phyloP scores from a whole-genome alignment of 2,113 vertebrate species.

The Corythaixoides concolor region DNA sequence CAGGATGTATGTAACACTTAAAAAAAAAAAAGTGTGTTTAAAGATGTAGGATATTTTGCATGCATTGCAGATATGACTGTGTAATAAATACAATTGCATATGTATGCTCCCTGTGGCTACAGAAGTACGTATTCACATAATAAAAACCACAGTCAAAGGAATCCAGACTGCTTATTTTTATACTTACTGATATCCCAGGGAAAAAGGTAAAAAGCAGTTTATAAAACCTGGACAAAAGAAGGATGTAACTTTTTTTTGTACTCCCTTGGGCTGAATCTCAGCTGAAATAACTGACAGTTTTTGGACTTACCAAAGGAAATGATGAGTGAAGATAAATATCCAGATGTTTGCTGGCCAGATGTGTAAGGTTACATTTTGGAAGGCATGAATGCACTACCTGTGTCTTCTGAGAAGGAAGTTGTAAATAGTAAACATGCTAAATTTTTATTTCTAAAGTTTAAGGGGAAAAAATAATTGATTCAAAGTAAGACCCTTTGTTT shows the following conservation, averaged over 20 bases:
- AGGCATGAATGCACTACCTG: constrained; percentile 73
- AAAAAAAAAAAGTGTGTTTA: not conserved
- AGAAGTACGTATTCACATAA: not conserved
- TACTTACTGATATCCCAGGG: constrained; percentile 70
- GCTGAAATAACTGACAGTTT: constrained; percentile 82
- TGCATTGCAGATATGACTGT: not conserved
- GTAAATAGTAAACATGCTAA: constrained; percentile 73
- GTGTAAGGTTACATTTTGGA: constrained; percentile 76
- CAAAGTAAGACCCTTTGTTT: not conserved
- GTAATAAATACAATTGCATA: constrained; percentile 25
- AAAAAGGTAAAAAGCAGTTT: constrained; percentile 75
- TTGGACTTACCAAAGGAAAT: constrained; percentile 81
- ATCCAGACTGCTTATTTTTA: constrained; percentile 75
- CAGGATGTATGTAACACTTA: not conserved
- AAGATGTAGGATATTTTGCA: not conserved
- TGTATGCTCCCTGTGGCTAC: constrained; percentile 8
- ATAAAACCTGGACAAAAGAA: constrained; percentile 76
- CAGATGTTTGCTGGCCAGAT: constrained; percentile 85
- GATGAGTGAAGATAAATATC: constrained; percentile 83
- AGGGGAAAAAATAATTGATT: not conserved
- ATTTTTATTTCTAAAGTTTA: constrained; percentile 25
- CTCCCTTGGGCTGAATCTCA: constrained; percentile 71
- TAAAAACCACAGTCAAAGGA: constrained; percentile 41
- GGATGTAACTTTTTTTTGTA: constrained; percentile 75
- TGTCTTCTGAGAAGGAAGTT: constrained; percentile 70